Conservation (phyloP, 2,888 invertebrate species). For the Nyleta sp. region DNA sequence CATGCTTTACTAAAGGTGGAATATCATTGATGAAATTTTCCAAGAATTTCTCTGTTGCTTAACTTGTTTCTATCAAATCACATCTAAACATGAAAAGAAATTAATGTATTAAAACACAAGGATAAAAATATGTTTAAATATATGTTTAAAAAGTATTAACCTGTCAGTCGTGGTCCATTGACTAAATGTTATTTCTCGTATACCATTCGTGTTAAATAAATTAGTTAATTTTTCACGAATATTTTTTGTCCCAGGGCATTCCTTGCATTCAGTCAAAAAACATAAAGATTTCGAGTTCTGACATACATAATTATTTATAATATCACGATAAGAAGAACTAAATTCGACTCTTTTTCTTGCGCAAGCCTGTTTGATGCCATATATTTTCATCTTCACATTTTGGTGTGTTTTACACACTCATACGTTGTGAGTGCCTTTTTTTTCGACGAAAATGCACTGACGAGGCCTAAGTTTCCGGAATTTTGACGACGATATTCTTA, state of each 20-base stretch:
- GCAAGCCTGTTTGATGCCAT: neutral
- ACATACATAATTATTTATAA: slow-evolving; percentile 7
- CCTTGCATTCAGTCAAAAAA: slow-evolving; percentile 14
- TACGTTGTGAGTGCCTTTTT: slow-evolving; percentile 11
- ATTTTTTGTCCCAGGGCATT: slow-evolving; percentile 4
- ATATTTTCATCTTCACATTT: slow-evolving; percentile 5
- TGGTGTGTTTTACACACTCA: slow-evolving; percentile 1
- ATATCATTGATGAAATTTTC: slow-evolving; percentile 4
- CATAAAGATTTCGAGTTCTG: slow-evolving; percentile 9
- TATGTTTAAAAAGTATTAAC: neutral
- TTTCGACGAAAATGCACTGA: slow-evolving; percentile 15
- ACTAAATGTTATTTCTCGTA: slow-evolving; percentile 6
- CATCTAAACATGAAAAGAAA: neutral
- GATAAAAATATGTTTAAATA: neutral
- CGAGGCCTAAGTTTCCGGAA: neutral
- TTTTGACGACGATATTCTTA: too few relatives aligned
- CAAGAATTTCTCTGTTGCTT: slow-evolving; percentile 7
- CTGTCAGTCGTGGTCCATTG: slow-evolving; percentile 15
- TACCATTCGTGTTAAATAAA: neutral
- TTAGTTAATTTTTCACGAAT: neutral
- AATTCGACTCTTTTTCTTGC: neutral
- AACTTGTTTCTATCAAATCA: slow-evolving; percentile 6
- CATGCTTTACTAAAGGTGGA: slow-evolving; percentile 12
- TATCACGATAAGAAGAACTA: neutral
- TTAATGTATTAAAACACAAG: neutral